A percentile compares a stretch with the other conserved stretches of the same genome.
Conservation (phyloP, 2,113 vertebrate genomes). For the Takifugu bimaculatus region DNA sequence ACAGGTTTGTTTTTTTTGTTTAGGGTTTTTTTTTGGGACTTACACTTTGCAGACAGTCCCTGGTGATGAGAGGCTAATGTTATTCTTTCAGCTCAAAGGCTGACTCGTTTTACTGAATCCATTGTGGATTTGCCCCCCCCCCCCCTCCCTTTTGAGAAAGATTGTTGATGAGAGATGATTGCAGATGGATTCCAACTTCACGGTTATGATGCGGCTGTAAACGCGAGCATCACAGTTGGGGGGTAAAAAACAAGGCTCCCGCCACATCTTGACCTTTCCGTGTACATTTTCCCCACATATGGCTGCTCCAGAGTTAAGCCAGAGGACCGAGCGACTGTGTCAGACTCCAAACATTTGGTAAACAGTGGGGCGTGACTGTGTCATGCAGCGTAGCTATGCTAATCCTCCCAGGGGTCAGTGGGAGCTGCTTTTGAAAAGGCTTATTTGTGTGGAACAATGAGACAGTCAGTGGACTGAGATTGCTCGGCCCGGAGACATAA, state of each 20-base stretch:
- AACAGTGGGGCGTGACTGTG: conserved; percentile 44
- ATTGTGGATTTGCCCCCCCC: too few relatives aligned
- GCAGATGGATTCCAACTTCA: too few relatives aligned
- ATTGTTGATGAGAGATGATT: too few relatives aligned
- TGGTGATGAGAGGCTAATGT: too few relatives aligned
- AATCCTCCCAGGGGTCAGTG: conserved; percentile 53
- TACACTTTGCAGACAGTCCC: too few relatives aligned
- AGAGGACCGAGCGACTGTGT: conserved; percentile 23
- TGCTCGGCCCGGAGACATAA: conserved; percentile 8
- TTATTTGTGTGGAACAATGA: conserved; percentile 52
- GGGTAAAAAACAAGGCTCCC: too few relatives aligned
- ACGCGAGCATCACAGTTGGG: not conserved
- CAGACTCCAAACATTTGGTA: conserved; percentile 33
- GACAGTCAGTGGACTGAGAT: conserved; percentile 28
- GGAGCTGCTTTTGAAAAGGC: conserved; percentile 34
- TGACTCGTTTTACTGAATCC: too few relatives aligned
- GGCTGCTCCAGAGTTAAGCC: conserved; percentile 30
- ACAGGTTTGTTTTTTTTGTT: too few relatives aligned
- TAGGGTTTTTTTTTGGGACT: too few relatives aligned
- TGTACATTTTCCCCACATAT: not conserved
- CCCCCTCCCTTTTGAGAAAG: too few relatives aligned
- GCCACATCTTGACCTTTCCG: not conserved
- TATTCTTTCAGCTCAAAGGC: too few relatives aligned
- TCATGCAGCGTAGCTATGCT: conserved; percentile 39
- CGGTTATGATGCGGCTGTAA: conserved; percentile 20